These are phyloP conservation scores for Anthoscopus minutus DNA, from an alignment of 2,113 vertebrate species.

Conservation along the genomic window DNA sequence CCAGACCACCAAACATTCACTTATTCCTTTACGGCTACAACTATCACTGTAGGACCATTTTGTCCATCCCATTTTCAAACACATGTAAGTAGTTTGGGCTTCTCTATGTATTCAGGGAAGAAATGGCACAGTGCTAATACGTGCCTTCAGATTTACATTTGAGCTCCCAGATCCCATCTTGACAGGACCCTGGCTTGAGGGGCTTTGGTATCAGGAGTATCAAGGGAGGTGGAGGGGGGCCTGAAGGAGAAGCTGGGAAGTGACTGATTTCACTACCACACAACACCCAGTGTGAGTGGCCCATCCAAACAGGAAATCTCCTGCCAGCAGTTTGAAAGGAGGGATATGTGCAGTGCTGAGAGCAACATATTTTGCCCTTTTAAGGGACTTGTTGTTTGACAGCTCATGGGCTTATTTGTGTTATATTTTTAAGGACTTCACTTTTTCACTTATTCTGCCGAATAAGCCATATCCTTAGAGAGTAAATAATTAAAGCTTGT, in stretches of 20 bases:
- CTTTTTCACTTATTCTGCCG: constrained; percentile 47
- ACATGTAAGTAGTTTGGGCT: not conserved
- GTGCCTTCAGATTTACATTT: not conserved
- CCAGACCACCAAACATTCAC: not conserved
- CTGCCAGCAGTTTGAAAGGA: constrained; percentile 51
- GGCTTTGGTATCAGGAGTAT: not conserved
- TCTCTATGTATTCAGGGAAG: not conserved
- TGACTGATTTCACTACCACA: constrained; percentile 8
- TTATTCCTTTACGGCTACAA: not conserved
- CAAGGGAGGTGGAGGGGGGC: not conserved
- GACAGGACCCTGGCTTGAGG: not conserved
- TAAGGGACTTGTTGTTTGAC: constrained; percentile 58
- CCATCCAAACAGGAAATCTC: constrained; percentile 56
- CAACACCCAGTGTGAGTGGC: not conserved
- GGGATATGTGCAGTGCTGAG: constrained; percentile 18
- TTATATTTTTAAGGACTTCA: constrained; percentile 31
- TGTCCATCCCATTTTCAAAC: not conserved
- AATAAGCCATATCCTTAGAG: constrained; percentile 13
- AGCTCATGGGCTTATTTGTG: constrained; percentile 35
- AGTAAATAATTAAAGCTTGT: constrained; percentile 28
- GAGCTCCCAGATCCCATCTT: not conserved
- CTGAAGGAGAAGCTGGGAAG: not conserved
- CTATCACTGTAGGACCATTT: not conserved
- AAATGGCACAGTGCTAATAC: not conserved
- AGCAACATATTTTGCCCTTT: constrained; percentile 57